phyloP scores from a whole-genome alignment of 2,888 invertebrate species.

The Hirtodrosophila trivittata region DNA sequence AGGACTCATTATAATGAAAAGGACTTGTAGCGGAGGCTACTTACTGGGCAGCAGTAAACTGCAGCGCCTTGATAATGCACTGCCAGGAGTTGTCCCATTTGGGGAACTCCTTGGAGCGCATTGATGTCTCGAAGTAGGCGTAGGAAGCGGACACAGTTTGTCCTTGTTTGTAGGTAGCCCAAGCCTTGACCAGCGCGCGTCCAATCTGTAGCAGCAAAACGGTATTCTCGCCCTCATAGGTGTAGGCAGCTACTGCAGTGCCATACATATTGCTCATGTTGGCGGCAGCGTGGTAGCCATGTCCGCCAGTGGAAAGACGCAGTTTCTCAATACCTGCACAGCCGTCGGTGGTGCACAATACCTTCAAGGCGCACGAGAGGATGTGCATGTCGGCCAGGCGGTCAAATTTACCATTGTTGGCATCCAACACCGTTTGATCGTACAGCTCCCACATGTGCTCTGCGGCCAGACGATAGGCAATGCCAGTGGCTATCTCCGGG shows the following conservation, averaged over 20 bases:
- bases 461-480: constrained; percentile 90
- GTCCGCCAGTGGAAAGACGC: constrained; percentile 96
- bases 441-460: constrained; percentile 92
- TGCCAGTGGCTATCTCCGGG: constrained; percentile 90
- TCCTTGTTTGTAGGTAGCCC: constrained; percentile 87
- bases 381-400: constrained; percentile 93
- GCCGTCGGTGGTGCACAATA: constrained; percentile 90
- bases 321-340: constrained; percentile 91
- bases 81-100: constrained; percentile 80
- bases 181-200: constrained; percentile 91
- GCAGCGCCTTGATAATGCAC: constrained; percentile 84
- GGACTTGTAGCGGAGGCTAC: constrained; percentile 16
- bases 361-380: constrained; percentile 94
- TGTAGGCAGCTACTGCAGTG: constrained; percentile 92
- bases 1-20: not conserved
- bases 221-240: constrained; percentile 98
- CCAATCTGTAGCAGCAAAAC: constrained; percentile 95
- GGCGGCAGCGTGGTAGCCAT: constrained; percentile 94
- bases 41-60: constrained; percentile 85
- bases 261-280: constrained; percentile 93
- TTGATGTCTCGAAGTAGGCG: constrained; percentile 85
- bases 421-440: constrained; percentile 90
- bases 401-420: constrained; percentile 91
- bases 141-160: constrained; percentile 87
- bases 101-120: constrained; percentile 49